Conservation (phyloP, 1,140 invertebrate genomes). For the Drosophila parabipectinata region DNA sequence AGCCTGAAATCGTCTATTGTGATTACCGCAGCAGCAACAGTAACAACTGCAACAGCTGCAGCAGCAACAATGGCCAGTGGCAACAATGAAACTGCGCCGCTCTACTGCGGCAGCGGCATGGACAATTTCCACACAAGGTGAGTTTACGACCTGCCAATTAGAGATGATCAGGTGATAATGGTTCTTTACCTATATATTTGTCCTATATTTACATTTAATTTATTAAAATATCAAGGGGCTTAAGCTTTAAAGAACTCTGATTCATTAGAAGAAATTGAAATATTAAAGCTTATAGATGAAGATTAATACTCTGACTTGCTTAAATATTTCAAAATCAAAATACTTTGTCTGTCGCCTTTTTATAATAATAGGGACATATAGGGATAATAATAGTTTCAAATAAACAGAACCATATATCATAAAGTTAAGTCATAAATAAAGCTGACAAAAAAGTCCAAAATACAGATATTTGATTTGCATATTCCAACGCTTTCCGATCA, state of each 20-base stretch:
- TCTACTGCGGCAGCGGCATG: slow-evolving; percentile 77
- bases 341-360: too few relatives aligned
- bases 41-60: slow-evolving; percentile 12
- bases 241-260: too few relatives aligned
- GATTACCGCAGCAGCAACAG: slow-evolving; percentile 1
- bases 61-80: slow-evolving; percentile 61
- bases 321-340: too few relatives aligned
- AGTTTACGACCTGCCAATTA: slow-evolving; percentile 7
- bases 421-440: not conserved
- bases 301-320: too few relatives aligned
- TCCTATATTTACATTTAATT: too few relatives aligned
- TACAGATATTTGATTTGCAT: not conserved
- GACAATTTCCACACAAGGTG: slow-evolving; percentile 79
- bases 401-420: too few relatives aligned
- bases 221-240: too few relatives aligned
- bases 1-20: slow-evolving; percentile 18
- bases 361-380: too few relatives aligned
- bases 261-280: too few relatives aligned
- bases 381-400: too few relatives aligned
- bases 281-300: too few relatives aligned
- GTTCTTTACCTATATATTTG: too few relatives aligned
- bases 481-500: not conserved
- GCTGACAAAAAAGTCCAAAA: not conserved
- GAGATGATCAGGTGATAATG: not conserved
- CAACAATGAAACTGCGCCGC: slow-evolving; percentile 73